Evolutionary conservation across 92 coral and sea anemone genomes (phyloP), one percentile per base, ranked within the genome.

Genomic region (Diadumene lineata): DNA sequence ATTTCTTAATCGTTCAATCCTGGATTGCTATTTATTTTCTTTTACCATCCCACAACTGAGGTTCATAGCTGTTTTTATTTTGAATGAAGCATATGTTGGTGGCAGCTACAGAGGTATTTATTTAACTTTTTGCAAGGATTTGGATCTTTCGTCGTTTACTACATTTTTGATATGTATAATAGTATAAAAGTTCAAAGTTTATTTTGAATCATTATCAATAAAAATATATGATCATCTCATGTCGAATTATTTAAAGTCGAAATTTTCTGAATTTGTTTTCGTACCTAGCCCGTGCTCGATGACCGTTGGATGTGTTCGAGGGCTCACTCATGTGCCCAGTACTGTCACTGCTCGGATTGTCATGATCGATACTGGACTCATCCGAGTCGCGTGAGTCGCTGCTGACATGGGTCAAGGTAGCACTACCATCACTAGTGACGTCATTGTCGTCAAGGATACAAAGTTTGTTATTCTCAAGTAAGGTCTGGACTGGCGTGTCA

Each of bases 281-380:
- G 83, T 90, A 90, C 96, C 96, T 90, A 87, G 34, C 50, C 48
- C 79, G 87, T 68, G 87, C 53, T 53, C 82, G 89, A 17, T 68
- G 75, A 27, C 85, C 60, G 68, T 68, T 74, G 55, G 92, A 56
- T 25, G 81, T 66, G 51, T 80, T 88, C 31, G 77, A 62, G 43
- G 76, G 82, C 74, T 90, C 96, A 67, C 96, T 90, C 80, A 88
- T 71, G 53, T 87, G 96, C 43, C 96, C 88, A 1, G 89, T 74
- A 38, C 89, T 90, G 74, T 90, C 96, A 28, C 96, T 90, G 75
- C 96, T 90, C 9, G 92, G 92, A 58, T 90, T 90, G 50, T 90
- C 96, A 43, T 90, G 90, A 68, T 90, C 96, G 43, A 90, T 90
- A 66, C 91, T 86, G 15, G 72, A 33, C 27, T 84, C 87, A 64